Percentiles rank a stretch among this genome's conserved stretches.
phyloP scores from a whole-genome alignment of 2,113 vertebrate genomes.

The Petromus typicus region DNA sequence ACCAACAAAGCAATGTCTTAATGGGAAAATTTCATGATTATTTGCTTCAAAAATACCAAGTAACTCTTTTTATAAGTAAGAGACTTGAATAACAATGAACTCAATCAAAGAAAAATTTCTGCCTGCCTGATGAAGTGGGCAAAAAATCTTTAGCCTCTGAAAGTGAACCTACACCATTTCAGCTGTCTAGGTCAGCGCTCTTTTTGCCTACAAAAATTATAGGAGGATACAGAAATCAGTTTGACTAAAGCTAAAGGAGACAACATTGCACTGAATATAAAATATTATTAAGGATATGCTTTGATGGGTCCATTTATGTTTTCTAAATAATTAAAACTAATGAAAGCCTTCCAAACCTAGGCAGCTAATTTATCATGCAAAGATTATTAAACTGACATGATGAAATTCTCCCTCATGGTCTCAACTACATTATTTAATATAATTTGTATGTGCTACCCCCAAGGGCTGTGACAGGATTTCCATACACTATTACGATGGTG shows the following conservation, averaged over 20 bases:
- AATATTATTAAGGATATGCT: constrained; percentile 52
- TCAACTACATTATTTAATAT: constrained; percentile 76
- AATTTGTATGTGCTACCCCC: constrained; percentile 74
- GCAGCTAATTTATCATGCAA: constrained; percentile 61
- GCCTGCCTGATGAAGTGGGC: not conserved
- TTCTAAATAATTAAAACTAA: constrained; percentile 81
- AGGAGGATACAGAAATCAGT: constrained; percentile 10
- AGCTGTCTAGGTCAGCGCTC: not conserved
- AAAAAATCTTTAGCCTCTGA: constrained; percentile 32
- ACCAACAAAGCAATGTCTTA: not conserved
- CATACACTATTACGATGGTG: constrained; percentile 85
- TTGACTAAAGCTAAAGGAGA: not conserved
- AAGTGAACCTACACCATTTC: not conserved
- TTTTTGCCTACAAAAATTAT: not conserved
- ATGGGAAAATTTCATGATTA: not conserved
- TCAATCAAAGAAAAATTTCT: constrained; percentile 9
- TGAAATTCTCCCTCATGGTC: constrained; percentile 78
- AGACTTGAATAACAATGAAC: not conserved
- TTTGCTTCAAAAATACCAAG: not conserved
- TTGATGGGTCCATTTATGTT: constrained; percentile 57
- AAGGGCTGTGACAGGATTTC: constrained; percentile 74
- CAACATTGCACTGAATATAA: not conserved
- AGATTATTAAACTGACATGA: constrained; percentile 76
- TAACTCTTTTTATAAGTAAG: not conserved
- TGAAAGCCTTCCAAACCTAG: constrained; percentile 69